These are phyloP conservation scores for Ictalurus punctatus DNA, from an alignment of 2,113 vertebrate species.

Conservation along the genomic window DNA sequence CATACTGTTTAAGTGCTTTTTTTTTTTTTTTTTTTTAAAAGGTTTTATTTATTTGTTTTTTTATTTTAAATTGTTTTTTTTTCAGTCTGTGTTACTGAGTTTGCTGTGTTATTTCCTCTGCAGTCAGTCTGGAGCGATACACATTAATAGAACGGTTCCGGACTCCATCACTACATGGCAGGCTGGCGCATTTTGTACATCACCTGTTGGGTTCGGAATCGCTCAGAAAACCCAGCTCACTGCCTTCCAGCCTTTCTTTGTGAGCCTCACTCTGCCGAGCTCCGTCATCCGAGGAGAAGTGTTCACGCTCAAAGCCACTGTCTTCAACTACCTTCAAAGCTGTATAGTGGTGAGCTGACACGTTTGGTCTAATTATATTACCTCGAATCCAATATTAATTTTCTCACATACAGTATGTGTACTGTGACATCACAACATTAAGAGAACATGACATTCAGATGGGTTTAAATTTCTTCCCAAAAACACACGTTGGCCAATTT, in stretches of 20 bases:
- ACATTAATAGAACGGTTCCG: constrained; percentile 65
- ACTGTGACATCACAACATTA: no score
- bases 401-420: no score
- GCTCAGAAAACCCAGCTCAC: constrained; percentile 66
- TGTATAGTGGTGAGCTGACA: constrained; percentile 78
- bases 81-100: not conserved
- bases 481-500: no score
- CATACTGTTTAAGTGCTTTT: not conserved
- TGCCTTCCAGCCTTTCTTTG: constrained; percentile 82
- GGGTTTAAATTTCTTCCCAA: no score
- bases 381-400: no score
- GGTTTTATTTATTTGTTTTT: not conserved
- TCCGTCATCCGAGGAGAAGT: constrained; percentile 70
- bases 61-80: no score
- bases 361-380: not conserved
- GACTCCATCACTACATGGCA: constrained; percentile 89
- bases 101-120: not conserved
- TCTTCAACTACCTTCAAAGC: constrained; percentile 82
- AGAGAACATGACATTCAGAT: no score
- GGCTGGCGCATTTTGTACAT: constrained; percentile 80
- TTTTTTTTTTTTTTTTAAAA: no score
- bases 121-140: constrained; percentile 12
- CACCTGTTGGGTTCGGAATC: constrained; percentile 80
- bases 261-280: constrained; percentile 77
- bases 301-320: constrained; percentile 77